Evolutionary conservation across 2,888 invertebrate species (phyloP), one percentile per base, ranked within the genome.

Genomic region (Julus scandinavius): DNA sequence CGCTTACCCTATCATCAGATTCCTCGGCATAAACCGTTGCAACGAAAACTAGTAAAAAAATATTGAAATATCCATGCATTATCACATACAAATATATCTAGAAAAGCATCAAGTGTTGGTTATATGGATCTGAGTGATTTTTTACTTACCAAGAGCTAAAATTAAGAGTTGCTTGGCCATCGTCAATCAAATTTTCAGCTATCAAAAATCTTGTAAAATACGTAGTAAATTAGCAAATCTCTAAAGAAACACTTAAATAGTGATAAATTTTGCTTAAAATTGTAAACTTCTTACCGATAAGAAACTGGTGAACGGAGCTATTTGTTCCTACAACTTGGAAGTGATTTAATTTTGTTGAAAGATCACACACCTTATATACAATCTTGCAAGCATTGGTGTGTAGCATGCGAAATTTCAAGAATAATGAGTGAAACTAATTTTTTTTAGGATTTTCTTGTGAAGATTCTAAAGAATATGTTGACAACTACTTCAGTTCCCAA

Each of bases 1-100:
- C 1, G 45, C 86, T 86, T 86, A 86, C 49, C 86, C 86, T 86
- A 1, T 41, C 86, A 41, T 86, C 86, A 29, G 86, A 20, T 29
- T 86, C 86, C 38, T 41, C 41, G 41, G 40, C 86, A n/a, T 49
- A 41, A 41, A 86, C 86, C 15, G n/a, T 45, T 17, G 45, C 86
- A 17, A 41, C 45, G 17, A 86, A 7, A 86, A 45, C 86, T 86
- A n/a, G 13, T 13, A 83, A 11, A 83, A 83, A 29, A 20, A 83
- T 83, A 83, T 40, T 83, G 29, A 13, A 40, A 83, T 83, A 9
- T 20, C 83, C 17, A 83, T 9, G 11, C 29, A 20, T 5, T 72
- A 6, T 11, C 29, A 7, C 7, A 29, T 72, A 20, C 11, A 29
- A 29, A 1, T 29, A 1, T 29, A 29, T 29, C 50, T 13, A 50